A percentile compares a stretch with the other conserved stretches of the same genome.
These are phyloP conservation scores for Bradypus variegatus DNA, from an alignment of 2,797 vertebrate genomes.

Conservation along the genomic window DNA sequence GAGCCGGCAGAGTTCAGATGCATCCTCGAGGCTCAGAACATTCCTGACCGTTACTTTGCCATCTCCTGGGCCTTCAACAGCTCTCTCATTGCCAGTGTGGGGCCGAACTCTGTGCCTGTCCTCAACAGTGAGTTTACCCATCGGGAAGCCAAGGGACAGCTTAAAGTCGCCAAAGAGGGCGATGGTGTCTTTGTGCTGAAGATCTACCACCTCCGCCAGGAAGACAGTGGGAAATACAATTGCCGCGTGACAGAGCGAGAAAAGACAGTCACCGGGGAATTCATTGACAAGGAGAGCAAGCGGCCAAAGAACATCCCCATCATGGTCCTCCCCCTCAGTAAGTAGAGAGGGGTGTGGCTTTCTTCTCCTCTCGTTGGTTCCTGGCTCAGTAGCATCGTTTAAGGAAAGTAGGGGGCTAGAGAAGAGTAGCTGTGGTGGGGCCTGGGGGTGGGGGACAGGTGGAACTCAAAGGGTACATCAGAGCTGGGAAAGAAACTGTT, in stretches of 20 bases:
- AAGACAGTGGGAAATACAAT: conserved; percentile 95
- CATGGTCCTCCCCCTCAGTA: conserved; percentile 88
- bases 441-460: not conserved
- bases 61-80: conserved; percentile 99
- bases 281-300: conserved; percentile 94
- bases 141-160: conserved; percentile 85
- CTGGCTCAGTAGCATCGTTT: not conserved
- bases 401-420: not conserved
- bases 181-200: conserved; percentile 86
- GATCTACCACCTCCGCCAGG: conserved; percentile 86
- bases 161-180: conserved; percentile 90
- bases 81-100: conserved; percentile 92
- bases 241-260: conserved; percentile 94
- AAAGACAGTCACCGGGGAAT: conserved; percentile 89
- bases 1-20: conserved; percentile 93
- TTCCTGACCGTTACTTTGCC: conserved; percentile 93
- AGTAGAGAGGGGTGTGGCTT: conserved; percentile 66
- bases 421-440: not conserved
- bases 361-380: not conserved
- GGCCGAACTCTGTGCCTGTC: conserved; percentile 88
- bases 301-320: conserved; percentile 95
- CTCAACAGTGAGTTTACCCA: conserved; percentile 88
- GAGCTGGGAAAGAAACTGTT: not conserved
- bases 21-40: conserved; percentile 91
- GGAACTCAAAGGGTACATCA: not conserved